Conservation (phyloP, 2,888 invertebrate species). For the Vesta saturnalis region DNA sequence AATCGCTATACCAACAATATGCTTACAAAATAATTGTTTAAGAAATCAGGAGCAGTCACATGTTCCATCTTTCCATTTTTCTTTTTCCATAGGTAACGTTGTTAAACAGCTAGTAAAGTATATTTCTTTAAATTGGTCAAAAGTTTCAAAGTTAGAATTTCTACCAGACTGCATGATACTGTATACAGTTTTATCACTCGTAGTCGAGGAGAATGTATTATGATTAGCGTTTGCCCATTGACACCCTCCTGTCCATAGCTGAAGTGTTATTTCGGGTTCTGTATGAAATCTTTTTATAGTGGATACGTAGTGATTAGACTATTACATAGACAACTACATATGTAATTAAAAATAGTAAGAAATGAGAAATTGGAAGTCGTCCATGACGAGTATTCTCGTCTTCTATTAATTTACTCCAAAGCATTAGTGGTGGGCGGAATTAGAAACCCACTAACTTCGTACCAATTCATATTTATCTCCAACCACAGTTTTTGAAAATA, state of each 20-base stretch:
- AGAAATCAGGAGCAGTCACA: slow-evolving; percentile 18
- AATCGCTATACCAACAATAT: slow-evolving; percentile 17
- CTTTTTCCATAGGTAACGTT: slow-evolving; percentile 6
- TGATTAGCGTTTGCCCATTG: slow-evolving; percentile 1
- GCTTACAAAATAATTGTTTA: slow-evolving; percentile 17
- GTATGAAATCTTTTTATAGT: background rate
- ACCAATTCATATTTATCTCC: background rate
- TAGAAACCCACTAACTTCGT: background rate
- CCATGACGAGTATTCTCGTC: background rate
- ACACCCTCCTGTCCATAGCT: background rate
- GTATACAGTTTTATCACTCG: background rate
- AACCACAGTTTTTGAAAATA: slow-evolving; percentile 4
- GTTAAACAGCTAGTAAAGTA: background rate
- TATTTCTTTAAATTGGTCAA: slow-evolving; percentile 3
- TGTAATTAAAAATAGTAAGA: slow-evolving; percentile 1
- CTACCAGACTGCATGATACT: background rate
- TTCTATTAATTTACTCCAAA: slow-evolving; percentile 4
- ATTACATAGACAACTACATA: no score
- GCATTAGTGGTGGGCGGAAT: background rate
- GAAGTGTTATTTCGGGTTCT: background rate
- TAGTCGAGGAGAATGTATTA: slow-evolving; percentile 2
- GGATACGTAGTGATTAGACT: slow-evolving; percentile 3
- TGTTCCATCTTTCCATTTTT: slow-evolving; percentile 14
- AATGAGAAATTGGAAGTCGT: slow-evolving; percentile 8
- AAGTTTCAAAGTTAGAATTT: slow-evolving; percentile 1